A percentile compares a stretch with the other conserved stretches of the same genome.
Conservation (phyloP, 1,140 invertebrate species). For the Drosophila ogumai region DNA sequence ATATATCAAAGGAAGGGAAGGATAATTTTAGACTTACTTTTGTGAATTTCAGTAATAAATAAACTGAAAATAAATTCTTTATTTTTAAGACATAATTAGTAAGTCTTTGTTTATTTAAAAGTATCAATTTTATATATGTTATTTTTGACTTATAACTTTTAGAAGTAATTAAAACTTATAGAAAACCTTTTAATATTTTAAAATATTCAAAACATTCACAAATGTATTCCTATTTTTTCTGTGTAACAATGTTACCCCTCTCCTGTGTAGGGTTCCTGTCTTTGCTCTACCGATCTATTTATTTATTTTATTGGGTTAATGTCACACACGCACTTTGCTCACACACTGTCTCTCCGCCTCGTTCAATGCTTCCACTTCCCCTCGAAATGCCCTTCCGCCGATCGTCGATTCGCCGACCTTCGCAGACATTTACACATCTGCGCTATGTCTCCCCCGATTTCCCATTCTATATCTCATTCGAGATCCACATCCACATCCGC, state of each 20-base stretch:
- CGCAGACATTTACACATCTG: constrained; percentile 51
- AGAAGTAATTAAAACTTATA: no score
- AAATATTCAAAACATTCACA: no score
- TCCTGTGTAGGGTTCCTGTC: constrained; percentile 42
- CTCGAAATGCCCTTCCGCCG: constrained; percentile 27
- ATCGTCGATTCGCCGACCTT: constrained; percentile 47
- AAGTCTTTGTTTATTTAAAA: no score
- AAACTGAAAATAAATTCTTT: no score
- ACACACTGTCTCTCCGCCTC: constrained; percentile 4
- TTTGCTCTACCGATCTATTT: constrained; percentile 23
- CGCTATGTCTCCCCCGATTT: constrained; percentile 14
- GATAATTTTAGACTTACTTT: no score
- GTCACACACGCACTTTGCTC: constrained; percentile 61
- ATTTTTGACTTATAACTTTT: no score
- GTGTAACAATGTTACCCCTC: constrained; percentile 6
- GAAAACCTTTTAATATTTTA: no score
- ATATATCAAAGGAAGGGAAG: no score
- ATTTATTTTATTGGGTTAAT: constrained; percentile 80
- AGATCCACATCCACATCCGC: constrained; percentile 60
- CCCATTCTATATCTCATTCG: constrained; percentile 25
- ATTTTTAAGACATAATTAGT: no score
- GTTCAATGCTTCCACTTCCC: constrained; percentile 6
- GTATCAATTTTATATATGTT: no score
- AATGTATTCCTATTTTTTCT: not conserved
- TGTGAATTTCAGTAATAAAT: no score